Base-by-base conservation (phyloP, 2,113 vertebrate species). In the Oxyura jamaicensis region DNA sequence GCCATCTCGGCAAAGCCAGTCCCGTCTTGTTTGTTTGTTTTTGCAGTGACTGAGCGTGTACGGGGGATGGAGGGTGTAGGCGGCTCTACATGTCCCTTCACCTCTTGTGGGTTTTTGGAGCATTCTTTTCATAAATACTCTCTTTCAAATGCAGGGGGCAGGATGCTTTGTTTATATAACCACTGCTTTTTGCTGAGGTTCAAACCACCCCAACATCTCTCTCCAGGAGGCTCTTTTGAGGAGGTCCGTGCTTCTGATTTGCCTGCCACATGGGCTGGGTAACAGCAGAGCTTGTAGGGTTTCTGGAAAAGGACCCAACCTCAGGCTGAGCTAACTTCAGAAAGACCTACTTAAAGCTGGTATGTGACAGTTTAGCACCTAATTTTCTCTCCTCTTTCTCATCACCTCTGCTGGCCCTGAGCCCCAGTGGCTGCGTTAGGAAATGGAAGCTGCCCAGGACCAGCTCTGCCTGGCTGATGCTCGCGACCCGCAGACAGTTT, bases 1-100 rank as follows among this genome's bases (percentile, higher is more conserved):
- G 9, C 62, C 80, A 36, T 15, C 72, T 28, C 33, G 92, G 96
- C 94, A 92, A 11, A 83, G 95, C 91, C 90, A 74, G 90, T 21
- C 55, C 46, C 7, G 52, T 66, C 84, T 83, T 94, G 95, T 91
- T 88, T 91, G 89, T 94, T 96, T 97, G 95, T 93, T 93, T 92
- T 93, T 48, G 86, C 94, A 91, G 85, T 13, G 90, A 29, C 75
- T 91, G 91, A 15, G 82, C 44, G 83, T 84, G 85, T 79, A 95
- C 91, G 88, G 88, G 93, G 67, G n/a, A 56, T 23, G 73, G 77
- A 67, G 92, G 91, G 91, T 28, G 89, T 81, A 76, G 94, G 94
- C 59, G 19, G 86, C 74, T 92, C 73, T 88, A 42, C 80, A 4
- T 84, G 94, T 91, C 95, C 92, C 96, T 95, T 97, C 93, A 53